Base-by-base conservation (phyloP, 2,888 invertebrate species). In the Rhingia rostrata region DNA sequence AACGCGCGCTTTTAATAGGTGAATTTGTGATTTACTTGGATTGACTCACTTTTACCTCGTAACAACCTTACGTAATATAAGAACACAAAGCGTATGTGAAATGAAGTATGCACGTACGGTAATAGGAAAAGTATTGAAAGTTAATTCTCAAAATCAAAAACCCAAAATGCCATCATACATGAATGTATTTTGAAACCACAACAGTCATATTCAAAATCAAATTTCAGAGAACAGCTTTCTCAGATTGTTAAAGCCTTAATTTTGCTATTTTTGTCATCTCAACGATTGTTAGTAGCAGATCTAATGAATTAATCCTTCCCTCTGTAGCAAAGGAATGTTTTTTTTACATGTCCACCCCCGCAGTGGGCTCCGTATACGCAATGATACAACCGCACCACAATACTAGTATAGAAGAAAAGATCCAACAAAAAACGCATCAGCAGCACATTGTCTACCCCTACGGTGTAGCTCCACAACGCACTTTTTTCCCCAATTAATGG, bases 11-110 rank as follows among this genome's bases (percentile, higher is more conserved):
- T 79, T 79, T 79, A 84, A 70, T 79, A 63, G 74, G 66, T 47
- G 74, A 74, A 73, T 73, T 66, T 74, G 41, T 79, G 84, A 84
- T 84, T 84, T 79, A 84, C 64, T 79, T 74, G 74, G 79, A 84
- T 84, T 84, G 83, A 84, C 73, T 79, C 73, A 82, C 60, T 66
- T 64, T 60, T 83, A 60, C 30, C 47, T 51, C 66, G 61, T 51
- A 56, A 69, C 58, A 54, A 66, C 58, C 74, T 84, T 84, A 79
- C 79, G 79, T 84, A 84, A 79, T 74, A 73, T 12, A 12, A 49
- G 47, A 49, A 53, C 14, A 39, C 6, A 41, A 37, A 56, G 51
- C 45, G 49, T 7, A 43, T 61, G 39, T 32, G 22, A 47, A 47
- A 43, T 35, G 32, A 39, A 49, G 58, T 58, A 39, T 49, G 51